Percentiles rank a stretch among this genome's conserved stretches.
These are phyloP conservation scores for Reticulitermes speratus DNA, from an alignment of 1,140 invertebrate genomes.

Conservation along the genomic window DNA sequence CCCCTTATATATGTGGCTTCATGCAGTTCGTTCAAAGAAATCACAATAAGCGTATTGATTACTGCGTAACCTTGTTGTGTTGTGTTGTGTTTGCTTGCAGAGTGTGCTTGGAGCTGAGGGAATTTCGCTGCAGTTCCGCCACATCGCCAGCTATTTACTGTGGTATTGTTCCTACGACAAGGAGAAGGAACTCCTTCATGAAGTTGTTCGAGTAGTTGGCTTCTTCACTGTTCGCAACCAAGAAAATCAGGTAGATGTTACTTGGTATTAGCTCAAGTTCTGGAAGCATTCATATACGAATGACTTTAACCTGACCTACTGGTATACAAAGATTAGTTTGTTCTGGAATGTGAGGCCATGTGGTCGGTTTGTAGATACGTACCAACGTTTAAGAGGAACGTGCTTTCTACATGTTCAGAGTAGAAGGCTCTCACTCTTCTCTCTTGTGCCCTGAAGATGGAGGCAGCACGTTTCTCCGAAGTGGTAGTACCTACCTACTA, in stretches of 20 bases:
- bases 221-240: constrained; percentile 77
- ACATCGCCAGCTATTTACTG: constrained; percentile 81
- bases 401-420: too few relatives aligned
- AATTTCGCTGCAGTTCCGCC: constrained; percentile 81
- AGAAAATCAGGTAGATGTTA: constrained; percentile 74
- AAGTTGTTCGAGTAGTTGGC: constrained; percentile 74
- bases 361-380: too few relatives aligned
- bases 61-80: too few relatives aligned
- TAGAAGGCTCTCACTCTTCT: too few relatives aligned
- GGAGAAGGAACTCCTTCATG: constrained; percentile 60
- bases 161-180: constrained; percentile 68
- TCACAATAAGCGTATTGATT: too few relatives aligned
- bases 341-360: neutral
- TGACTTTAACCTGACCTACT: neutral
- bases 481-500: too few relatives aligned
- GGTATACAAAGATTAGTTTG: neutral
- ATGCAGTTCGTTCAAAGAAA: too few relatives aligned
- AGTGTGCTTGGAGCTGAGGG: constrained; percentile 81
- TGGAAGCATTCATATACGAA: neutral
- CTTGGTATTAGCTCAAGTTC: neutral
- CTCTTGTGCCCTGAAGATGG: too few relatives aligned
- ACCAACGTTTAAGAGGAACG: too few relatives aligned
- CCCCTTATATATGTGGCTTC: too few relatives aligned
- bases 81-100: constrained; percentile 50
- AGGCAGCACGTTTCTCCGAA: too few relatives aligned